Percentiles rank a stretch among this genome's conserved stretches.
phyloP scores from a whole-genome alignment of 2,797 vertebrate species.

The Myripristis jacobus region DNA sequence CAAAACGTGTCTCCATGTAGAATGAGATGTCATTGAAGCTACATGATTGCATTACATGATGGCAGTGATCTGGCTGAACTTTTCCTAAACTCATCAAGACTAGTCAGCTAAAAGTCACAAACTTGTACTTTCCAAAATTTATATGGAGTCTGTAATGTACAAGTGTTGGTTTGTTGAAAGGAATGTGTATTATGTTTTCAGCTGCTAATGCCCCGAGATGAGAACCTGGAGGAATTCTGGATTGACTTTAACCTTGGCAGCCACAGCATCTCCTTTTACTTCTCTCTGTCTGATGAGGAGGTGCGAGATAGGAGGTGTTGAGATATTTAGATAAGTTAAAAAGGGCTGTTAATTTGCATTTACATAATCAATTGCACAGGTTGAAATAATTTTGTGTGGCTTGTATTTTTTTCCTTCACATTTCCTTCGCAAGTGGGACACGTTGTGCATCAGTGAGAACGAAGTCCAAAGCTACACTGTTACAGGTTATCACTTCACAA shows the following conservation, averaged over 20 bases:
- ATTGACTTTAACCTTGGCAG: constrained; percentile 96
- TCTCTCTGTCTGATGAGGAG: constrained; percentile 82
- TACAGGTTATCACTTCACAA: constrained; percentile 83
- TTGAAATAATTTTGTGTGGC: too few relatives aligned
- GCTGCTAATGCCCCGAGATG: constrained; percentile 93
- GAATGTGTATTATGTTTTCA: constrained; percentile 70
- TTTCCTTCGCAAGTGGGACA: constrained; percentile 94
- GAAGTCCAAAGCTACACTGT: constrained; percentile 88
- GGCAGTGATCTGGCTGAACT: neutral
- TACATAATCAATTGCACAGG: neutral
- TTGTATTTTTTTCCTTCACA: constrained; percentile 16
- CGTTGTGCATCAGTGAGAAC: constrained; percentile 88
- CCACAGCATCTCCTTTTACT: constrained; percentile 93
- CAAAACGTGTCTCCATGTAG: neutral
- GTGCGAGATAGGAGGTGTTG: constrained; percentile 66
- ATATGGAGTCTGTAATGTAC: neutral
- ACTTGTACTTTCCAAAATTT: neutral
- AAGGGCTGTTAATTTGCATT: constrained; percentile 8
- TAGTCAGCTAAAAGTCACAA: neutral
- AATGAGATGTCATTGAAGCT: too few relatives aligned
- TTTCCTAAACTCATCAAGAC: neutral
- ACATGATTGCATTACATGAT: too few relatives aligned
- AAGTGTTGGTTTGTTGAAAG: constrained; percentile 21
- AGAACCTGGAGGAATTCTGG: constrained; percentile 96
- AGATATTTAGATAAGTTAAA: neutral